These are phyloP conservation scores for Ctenopoma multispine DNA, from an alignment of 2,797 vertebrate species.

Conservation along the genomic window DNA sequence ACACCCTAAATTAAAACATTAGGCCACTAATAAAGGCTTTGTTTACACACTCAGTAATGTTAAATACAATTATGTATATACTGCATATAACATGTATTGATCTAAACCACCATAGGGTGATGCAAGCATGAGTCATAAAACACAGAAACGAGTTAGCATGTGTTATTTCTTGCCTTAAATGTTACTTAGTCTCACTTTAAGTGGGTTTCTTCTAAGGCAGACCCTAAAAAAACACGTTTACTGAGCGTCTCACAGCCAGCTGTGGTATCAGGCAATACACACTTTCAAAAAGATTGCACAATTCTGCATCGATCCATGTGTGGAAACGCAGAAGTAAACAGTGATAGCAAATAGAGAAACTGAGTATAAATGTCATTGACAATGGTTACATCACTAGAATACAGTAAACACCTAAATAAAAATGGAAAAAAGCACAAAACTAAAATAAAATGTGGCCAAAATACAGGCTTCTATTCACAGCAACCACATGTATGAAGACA, in stretches of 20 bases:
- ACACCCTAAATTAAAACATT: neutral
- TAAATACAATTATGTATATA: too few species aligned
- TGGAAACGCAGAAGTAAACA: conserved; percentile 7
- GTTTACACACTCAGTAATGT: too few species aligned
- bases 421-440: too few species aligned
- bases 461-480: neutral
- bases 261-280: neutral
- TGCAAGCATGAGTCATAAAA: too few species aligned
- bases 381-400: neutral
- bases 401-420: too few species aligned
- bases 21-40: neutral
- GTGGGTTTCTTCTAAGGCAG: neutral
- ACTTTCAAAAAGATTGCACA: neutral
- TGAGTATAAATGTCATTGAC: neutral
- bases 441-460: neutral
- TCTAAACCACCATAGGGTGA: too few species aligned
- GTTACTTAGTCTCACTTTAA: neutral
- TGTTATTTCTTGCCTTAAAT: too few species aligned
- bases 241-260: neutral
- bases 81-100: too few species aligned
- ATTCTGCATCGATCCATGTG: conserved; percentile 12
- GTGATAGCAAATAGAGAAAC: conserved; percentile 2
- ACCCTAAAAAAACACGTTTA: neutral
- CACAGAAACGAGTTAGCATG: too few species aligned
- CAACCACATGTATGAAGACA: conserved; percentile 6